These are phyloP conservation scores for Bombus waltoni DNA, from an alignment of 1,140 invertebrate genomes.

Conservation along the genomic window DNA sequence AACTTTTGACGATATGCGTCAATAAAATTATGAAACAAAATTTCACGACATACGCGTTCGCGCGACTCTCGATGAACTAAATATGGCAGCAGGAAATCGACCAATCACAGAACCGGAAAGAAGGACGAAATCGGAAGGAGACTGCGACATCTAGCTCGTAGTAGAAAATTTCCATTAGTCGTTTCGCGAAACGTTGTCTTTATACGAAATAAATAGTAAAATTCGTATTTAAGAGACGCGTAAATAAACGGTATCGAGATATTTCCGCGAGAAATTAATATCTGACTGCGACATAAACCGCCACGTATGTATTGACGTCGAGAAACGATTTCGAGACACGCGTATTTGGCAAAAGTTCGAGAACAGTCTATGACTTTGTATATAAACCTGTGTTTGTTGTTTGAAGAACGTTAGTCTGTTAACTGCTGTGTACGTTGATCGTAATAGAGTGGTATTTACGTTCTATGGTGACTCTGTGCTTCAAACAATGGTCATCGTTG, in stretches of 20 bases:
- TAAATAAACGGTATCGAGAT: not conserved
- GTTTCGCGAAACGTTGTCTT: not conserved
- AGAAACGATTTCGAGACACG: too few relatives aligned
- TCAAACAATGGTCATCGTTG: too few relatives aligned
- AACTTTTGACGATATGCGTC: not conserved
- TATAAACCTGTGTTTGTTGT: not conserved
- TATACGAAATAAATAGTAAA: not conserved
- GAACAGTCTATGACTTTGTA: not conserved
- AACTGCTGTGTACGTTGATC: rapidly evolving
- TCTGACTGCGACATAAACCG: not conserved
- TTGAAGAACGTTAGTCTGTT: not conserved
- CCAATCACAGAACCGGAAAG: not conserved
- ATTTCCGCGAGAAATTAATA: not conserved
- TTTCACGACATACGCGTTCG: not conserved
- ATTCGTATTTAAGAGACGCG: not conserved
- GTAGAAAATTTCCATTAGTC: not conserved
- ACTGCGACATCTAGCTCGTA: not conserved
- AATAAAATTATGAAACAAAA: not conserved
- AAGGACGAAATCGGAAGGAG: too few relatives aligned
- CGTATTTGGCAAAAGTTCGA: not conserved
- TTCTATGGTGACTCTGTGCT: too few relatives aligned
- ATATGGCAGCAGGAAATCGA: not conserved
- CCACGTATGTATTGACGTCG: too few relatives aligned
- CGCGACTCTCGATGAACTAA: not conserved
- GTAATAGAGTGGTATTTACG: not conserved